A percentile compares a stretch with the other conserved stretches of the same genome.
phyloP scores from a whole-genome alignment of 2,113 vertebrate species.

The Psittacula cyanocephala region DNA sequence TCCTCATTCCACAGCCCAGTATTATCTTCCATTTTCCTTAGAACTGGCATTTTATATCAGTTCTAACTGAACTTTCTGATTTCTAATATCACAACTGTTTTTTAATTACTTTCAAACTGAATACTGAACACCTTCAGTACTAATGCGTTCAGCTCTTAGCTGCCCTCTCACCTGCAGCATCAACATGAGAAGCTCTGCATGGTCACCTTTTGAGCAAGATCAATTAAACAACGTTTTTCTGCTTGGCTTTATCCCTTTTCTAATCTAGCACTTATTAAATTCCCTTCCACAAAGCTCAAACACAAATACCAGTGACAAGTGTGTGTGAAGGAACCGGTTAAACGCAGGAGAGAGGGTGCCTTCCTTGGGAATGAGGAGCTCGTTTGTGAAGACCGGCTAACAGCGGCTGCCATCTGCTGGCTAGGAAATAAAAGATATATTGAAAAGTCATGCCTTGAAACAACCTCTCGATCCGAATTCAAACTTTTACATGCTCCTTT shows the following conservation, averaged over 20 bases:
- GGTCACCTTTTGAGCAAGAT: not conserved
- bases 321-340: not conserved
- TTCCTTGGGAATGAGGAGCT: not conserved
- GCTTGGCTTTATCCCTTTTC: not conserved
- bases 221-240: not conserved
- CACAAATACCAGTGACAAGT: not conserved
- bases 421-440: not conserved
- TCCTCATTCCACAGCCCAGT: not conserved
- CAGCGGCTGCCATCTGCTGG: conserved; percentile 43
- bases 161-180: not conserved
- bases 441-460: not conserved
- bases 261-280: not conserved
- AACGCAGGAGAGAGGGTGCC: not conserved
- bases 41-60: not conserved
- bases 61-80: not conserved
- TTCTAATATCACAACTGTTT: not conserved
- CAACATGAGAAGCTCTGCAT: not conserved
- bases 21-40: not conserved
- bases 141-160: not conserved
- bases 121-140: not conserved
- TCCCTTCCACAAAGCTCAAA: not conserved
- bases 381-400: accelerated
- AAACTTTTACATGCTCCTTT: not conserved
- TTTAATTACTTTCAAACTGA: not conserved
- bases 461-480: accelerated